phyloP scores from a whole-genome alignment of 2,888 invertebrate genomes.

The Phragmatobia fuliginosa region DNA sequence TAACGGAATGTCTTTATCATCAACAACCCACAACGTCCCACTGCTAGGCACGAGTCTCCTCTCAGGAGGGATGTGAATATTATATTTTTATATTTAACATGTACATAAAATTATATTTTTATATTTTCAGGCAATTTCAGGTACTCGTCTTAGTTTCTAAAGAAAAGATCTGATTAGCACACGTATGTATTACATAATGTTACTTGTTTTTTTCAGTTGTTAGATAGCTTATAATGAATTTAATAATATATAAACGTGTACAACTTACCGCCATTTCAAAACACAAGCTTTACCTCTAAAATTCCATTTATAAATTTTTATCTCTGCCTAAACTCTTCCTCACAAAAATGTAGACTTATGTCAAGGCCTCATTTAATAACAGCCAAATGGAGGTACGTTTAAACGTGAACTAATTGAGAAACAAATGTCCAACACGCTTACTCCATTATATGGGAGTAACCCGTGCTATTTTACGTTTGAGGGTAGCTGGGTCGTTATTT shows the following conservation, averaged over 20 bases:
- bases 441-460: slow-evolving; percentile 79
- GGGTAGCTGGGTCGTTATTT: slow-evolving; percentile 65
- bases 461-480: slow-evolving; percentile 78
- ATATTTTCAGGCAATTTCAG: too few species aligned
- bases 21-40: too few species aligned
- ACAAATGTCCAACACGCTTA: slow-evolving; percentile 82
- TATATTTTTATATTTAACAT: too few species aligned
- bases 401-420: slow-evolving; percentile 74
- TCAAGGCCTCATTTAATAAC: slow-evolving; percentile 40
- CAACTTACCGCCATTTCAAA: slow-evolving; percentile 8
- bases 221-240: neutral
- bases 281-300: slow-evolving; percentile 27
- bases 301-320: slow-evolving; percentile 31
- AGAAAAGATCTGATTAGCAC: too few species aligned
- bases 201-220: too few species aligned
- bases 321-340: slow-evolving; percentile 28
- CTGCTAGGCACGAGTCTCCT: too few species aligned
- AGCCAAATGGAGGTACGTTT: slow-evolving; percentile 60
- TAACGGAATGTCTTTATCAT: too few species aligned
- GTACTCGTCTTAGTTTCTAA: too few species aligned
- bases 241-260: neutral
- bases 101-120: too few species aligned
- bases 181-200: too few species aligned
- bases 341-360: slow-evolving; percentile 41
- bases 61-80: too few species aligned